phyloP scores from a whole-genome alignment of 2,113 vertebrate species.

The Stegastes partitus region DNA sequence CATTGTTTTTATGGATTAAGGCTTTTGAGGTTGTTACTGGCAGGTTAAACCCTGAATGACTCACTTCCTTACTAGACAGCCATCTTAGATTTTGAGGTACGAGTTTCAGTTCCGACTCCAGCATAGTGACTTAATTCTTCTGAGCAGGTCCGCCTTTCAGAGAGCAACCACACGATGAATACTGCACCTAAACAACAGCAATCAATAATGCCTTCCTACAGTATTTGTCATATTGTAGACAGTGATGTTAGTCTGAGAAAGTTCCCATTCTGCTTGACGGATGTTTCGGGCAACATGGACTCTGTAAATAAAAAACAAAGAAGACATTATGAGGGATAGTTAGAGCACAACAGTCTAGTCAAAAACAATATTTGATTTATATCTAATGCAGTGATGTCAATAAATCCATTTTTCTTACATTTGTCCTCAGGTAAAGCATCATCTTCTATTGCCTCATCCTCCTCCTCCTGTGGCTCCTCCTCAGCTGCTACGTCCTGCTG shows the following conservation, averaged over 20 bases:
- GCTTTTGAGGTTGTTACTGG: conserved; percentile 67
- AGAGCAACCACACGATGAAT: conserved; percentile 48
- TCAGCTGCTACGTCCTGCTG: conserved; percentile 25
- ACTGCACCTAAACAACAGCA: conserved; percentile 42
- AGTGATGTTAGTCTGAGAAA: conserved; percentile 18
- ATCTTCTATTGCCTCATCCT: conserved; percentile 48
- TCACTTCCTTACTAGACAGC: conserved; percentile 29
- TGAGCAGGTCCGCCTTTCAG: conserved; percentile 53
- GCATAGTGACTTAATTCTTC: conserved; percentile 19
- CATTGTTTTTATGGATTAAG: conserved; percentile 68
- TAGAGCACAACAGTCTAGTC: not conserved
- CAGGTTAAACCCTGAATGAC: conserved; percentile 54
- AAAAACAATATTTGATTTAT: not conserved
- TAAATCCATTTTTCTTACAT: conserved; percentile 51
- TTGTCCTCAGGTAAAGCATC: conserved; percentile 48
- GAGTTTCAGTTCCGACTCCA: conserved; percentile 39
- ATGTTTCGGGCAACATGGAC: conserved; percentile 34
- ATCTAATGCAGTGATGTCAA: not conserved
- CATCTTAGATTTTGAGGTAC: conserved; percentile 42
- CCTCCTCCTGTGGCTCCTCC: conserved; percentile 47
- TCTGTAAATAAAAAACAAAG: conserved; percentile 51
- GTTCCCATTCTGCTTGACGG: conserved; percentile 51
- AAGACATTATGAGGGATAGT: not conserved
- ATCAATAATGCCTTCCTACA: conserved; percentile 36
- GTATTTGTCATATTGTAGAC: conserved; percentile 42